These are phyloP conservation scores for Clarias macrocephalus DNA, from an alignment of 2,113 vertebrate genomes.

Conservation along the genomic window DNA sequence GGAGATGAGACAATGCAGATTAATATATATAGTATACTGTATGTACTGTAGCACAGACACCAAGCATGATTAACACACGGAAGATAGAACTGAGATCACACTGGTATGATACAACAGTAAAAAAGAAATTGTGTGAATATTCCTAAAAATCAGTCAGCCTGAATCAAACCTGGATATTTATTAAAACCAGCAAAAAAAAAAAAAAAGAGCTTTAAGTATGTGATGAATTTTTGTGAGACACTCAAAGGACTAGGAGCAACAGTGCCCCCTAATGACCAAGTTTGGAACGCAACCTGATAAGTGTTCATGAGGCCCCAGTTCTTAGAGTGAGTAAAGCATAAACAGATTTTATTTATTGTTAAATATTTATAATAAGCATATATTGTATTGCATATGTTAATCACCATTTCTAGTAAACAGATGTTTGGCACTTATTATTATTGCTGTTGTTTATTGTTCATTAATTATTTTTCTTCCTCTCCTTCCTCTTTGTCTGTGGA, in stretches of 20 bases:
- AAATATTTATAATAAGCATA: no score
- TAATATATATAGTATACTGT: background rate
- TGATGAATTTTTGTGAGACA: no score
- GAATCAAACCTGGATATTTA: background rate
- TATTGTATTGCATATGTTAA: no score
- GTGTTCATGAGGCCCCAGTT: background rate
- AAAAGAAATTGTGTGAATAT: background rate
- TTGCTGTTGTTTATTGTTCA: no score
- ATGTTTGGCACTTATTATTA: no score
- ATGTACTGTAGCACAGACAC: background rate
- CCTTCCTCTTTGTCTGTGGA: no score
- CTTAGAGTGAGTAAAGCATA: background rate
- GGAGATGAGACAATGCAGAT: slow-evolving; percentile 41
- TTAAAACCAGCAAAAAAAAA: background rate
- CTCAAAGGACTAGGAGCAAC: slow-evolving; percentile 21
- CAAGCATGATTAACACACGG: background rate
- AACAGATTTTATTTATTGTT: background rate
- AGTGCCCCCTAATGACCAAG: slow-evolving; percentile 1
- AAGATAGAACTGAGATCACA: background rate
- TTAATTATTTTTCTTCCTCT: no score
- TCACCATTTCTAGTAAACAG: no score
- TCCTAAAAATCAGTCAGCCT: slow-evolving; percentile 6
- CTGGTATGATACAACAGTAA: background rate
- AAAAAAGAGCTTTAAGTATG: background rate
- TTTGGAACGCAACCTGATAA: background rate